These are phyloP conservation scores for Papilio glaucus DNA, from an alignment of 1,140 invertebrate species.

Conservation along the genomic window DNA sequence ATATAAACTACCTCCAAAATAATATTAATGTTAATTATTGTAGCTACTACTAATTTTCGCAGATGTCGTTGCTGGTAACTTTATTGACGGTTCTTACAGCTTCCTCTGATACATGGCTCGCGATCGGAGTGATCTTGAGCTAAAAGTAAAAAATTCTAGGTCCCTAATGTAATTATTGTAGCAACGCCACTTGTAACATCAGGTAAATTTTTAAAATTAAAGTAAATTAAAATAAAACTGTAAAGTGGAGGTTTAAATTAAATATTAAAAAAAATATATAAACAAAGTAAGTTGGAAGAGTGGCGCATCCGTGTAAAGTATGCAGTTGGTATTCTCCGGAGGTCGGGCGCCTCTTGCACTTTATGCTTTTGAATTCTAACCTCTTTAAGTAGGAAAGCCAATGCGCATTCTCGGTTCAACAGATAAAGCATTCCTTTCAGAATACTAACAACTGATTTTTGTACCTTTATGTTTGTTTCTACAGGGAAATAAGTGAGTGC, in stretches of 20 bases:
- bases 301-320: slow-evolving; percentile 4
- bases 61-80: too few species aligned
- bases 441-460: slow-evolving; percentile 27
- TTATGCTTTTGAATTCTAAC: slow-evolving; percentile 27
- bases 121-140: too few species aligned
- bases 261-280: slow-evolving; percentile 11
- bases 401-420: slow-evolving; percentile 20
- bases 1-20: too few species aligned
- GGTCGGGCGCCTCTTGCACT: slow-evolving; percentile 24
- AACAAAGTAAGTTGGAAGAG: slow-evolving; percentile 2
- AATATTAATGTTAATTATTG: too few species aligned
- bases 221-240: too few species aligned
- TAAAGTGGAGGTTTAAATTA: slow-evolving; percentile 4
- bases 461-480: slow-evolving; percentile 6
- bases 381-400: slow-evolving; percentile 24
- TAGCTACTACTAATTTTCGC: too few species aligned
- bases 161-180: too few species aligned
- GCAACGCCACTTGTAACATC: too few species aligned
- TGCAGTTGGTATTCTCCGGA: slow-evolving; percentile 16
- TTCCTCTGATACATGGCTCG: too few species aligned
- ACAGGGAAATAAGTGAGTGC: neutral
- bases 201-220: too few species aligned
- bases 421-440: slow-evolving; percentile 25
- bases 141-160: too few species aligned
- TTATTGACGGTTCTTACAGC: too few species aligned